Conservation (phyloP, 2,113 vertebrate genomes). For the Chloroceryle aenea region DNA sequence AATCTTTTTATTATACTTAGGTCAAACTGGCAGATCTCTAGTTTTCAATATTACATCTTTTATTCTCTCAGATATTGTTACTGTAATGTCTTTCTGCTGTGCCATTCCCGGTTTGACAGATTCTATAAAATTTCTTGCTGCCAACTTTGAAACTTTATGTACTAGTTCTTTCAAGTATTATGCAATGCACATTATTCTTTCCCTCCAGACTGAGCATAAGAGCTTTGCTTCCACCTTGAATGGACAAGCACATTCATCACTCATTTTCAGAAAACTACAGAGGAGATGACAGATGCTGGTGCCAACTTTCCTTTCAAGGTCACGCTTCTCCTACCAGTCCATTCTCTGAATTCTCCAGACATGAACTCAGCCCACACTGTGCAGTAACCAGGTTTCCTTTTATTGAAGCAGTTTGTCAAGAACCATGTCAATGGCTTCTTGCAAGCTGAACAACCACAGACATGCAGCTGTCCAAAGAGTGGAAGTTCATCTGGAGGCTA, state of each 20-base stretch:
- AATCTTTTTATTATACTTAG: neutral
- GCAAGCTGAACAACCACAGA: neutral
- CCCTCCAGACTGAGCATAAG: neutral
- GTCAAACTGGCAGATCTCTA: neutral
- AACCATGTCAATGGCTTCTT: neutral
- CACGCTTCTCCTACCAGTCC: neutral
- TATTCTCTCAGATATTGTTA: neutral
- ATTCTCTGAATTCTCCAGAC: neutral
- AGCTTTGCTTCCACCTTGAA: neutral
- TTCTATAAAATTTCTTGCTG: neutral
- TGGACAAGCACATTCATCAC: conserved; percentile 6
- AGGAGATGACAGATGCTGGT: neutral
- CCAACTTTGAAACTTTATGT: neutral
- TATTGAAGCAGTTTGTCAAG: neutral
- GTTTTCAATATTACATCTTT: neutral
- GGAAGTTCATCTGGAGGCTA: neutral
- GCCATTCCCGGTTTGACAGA: neutral
- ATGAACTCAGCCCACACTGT: neutral
- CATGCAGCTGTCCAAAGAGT: neutral
- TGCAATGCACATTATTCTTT: neutral
- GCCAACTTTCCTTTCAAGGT: neutral
- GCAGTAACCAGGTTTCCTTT: neutral
- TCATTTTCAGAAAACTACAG: neutral
- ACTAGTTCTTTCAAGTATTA: neutral
- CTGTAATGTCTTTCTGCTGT: neutral